Conservation (phyloP, 1,140 invertebrate species). For the Cydia pomonella region DNA sequence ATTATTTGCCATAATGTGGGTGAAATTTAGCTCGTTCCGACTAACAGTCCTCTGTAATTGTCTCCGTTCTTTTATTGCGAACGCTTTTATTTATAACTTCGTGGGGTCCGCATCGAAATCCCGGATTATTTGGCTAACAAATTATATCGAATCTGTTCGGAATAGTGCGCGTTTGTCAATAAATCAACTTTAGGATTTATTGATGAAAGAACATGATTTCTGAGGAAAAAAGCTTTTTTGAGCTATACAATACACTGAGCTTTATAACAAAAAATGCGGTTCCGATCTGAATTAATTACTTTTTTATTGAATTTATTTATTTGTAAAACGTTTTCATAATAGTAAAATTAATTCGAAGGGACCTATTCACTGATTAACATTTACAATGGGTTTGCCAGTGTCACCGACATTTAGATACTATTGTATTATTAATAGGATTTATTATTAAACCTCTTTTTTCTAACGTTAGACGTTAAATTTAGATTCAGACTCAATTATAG, state of each 20-base stretch:
- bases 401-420: too few relatives aligned
- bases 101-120: conserved; percentile 69
- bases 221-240: conserved; percentile 30
- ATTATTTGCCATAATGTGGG: conserved; percentile 78
- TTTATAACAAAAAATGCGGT: not conserved
- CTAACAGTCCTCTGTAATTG: conserved; percentile 63
- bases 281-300: not conserved
- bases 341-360: not conserved
- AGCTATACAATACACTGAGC: not conserved
- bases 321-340: not conserved
- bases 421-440: not conserved
- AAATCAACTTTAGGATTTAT: conserved; percentile 72
- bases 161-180: conserved; percentile 73
- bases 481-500: too few relatives aligned
- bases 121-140: conserved; percentile 79
- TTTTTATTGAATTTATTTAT: not conserved
- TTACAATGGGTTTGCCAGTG: too few relatives aligned
- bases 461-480: too few relatives aligned
- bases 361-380: too few relatives aligned
- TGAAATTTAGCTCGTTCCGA: conserved; percentile 74
- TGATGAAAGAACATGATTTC: conserved; percentile 67
- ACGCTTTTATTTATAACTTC: conserved; percentile 71
- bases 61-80: conserved; percentile 70
- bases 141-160: conserved; percentile 75
- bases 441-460: not conserved